A percentile compares a stretch with the other conserved stretches of the same genome.
These are phyloP conservation scores for Brachionus rotundiformis DNA, from an alignment of 1,140 invertebrate species.

Conservation along the genomic window DNA sequence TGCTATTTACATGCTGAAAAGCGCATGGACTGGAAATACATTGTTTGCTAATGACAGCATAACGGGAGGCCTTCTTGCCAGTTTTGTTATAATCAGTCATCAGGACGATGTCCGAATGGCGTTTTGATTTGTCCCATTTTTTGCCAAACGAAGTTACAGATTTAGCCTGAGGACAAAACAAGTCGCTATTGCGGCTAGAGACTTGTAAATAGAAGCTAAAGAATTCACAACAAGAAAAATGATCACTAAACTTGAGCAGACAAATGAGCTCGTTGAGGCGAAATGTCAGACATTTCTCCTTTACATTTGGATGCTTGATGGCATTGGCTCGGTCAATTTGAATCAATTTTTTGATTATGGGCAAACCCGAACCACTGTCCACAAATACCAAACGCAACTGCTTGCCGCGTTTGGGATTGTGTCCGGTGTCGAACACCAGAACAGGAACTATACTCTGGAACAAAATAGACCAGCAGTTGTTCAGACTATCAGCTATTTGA, in stretches of 20 bases:
- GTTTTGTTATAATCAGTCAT: neutral
- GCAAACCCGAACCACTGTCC: neutral
- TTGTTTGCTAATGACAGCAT: neutral
- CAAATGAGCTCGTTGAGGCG: neutral
- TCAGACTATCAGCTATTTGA: neutral
- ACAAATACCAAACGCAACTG: slow-evolving; percentile 18
- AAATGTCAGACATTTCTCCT: slow-evolving; percentile 8
- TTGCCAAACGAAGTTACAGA: neutral
- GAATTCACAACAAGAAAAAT: neutral
- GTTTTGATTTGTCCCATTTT: neutral
- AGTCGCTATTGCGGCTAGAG: neutral
- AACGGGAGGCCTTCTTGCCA: neutral
- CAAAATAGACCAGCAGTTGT: slow-evolving; percentile 5
- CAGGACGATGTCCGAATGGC: neutral
- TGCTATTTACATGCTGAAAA: slow-evolving; percentile 43
- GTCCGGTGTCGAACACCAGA: slow-evolving; percentile 9
- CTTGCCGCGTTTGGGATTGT: neutral
- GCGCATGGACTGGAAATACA: slow-evolving; percentile 23
- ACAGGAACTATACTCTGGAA: neutral
- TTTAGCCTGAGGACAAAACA: neutral
- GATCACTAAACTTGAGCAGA: slow-evolving; percentile 22
- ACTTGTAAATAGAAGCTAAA: neutral
- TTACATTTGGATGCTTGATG: neutral
- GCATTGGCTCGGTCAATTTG: neutral
- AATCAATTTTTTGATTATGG: neutral